Evolutionary conservation across 1,140 invertebrate species (phyloP), one percentile per base, ranked within the genome.

Genomic region (Aphelinus certus): DNA sequence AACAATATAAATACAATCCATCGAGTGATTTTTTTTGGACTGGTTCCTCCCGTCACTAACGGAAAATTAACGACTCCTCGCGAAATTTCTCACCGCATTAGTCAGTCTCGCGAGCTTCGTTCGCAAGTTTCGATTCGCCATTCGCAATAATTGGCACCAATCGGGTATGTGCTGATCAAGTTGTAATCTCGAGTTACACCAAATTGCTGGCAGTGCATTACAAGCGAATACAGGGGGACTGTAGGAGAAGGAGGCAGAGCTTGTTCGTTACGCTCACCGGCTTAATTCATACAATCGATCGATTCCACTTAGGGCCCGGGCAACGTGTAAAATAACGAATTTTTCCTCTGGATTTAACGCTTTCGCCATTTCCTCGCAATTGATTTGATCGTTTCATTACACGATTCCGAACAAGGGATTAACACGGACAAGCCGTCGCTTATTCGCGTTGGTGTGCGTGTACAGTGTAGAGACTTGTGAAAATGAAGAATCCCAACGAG

Each of bases 271-370:
- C 79, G 76, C 77, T 79, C 76, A 81, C 78, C 78, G 79, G 79
- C 79, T 81, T 81, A 81, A 80, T 80, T 81, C 78, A 79, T 81
- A 79, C 77, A 76, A 80, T 80, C 80, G 79, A 80, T 79, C 77
- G 78, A 72, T 70, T 76, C 73, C 73, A 79, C 77, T 79, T 78
- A 77, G 78, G 64, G 73, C 51, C 75, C 60, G 73, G 67, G 75
- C 63, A 76, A 75, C 78, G 75, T 78, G 68, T 68, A 77, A 79
- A 81, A 78, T 73, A 75, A 70, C 65, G 48, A 76, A 76, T 77
- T 77, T 79, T 77, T 73, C 67, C 74, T 74, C 53, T 73, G 71
- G 7, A 73, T 76, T 79, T 76, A 66, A 46, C 51, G 42, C 77
- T 70, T 42, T 42, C 62, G 43, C 62, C 42, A 58, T 61, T 61